Base-by-base conservation (phyloP, 2,113 vertebrate genomes). In the Plestiodon gilberti region DNA sequence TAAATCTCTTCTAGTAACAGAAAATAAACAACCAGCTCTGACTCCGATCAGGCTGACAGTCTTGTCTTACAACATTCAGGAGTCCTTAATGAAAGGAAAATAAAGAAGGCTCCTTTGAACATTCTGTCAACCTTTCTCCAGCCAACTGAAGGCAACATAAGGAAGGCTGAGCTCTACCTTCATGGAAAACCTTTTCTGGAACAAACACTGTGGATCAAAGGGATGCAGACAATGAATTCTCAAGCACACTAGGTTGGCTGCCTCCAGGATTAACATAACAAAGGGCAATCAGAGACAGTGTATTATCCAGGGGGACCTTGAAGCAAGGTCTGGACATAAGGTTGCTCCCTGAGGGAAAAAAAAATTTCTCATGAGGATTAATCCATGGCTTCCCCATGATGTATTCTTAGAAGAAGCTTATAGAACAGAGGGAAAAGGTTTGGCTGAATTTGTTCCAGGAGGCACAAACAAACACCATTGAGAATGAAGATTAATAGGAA, bases 151-250 rank as follows among this genome's bases (percentile, higher is more conserved):
- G n/a, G 7, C 35, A 71, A 38, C 48, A 28, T 82, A 82, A 14
- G 52, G 35, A 35, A 82, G 33, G 52, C 57, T 74, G 17, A 15
- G 1, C 28, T 70, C 35, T 35, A 57, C 10, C 35, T 85, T 64
- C 48, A 28, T 48, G 57, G 52, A 62, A 71, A 73, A 43, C 52
- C n/a, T 59, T 86, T 48, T 81, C 57, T 64, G 30, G 74, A 62
- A 30, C 25, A 70, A 80, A 78, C 75, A 69, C 55, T 78, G 23
- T 52, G 59, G 43, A 86, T 86, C 43, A 86, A 74, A 86, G 70
- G 69, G 15, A 55, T 55, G 78, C n/a, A 81, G 69, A 64, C 85
- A 86, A 86, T 86, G 30, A 64, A 74, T 86, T 86, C 69, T 80
- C 52, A 86, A 57, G 52, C 59, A 64, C 57, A 28, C 52, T n/a